These are phyloP conservation scores for Mohoua ochrocephala DNA, from an alignment of 2,113 vertebrate genomes.

Conservation along the genomic window DNA sequence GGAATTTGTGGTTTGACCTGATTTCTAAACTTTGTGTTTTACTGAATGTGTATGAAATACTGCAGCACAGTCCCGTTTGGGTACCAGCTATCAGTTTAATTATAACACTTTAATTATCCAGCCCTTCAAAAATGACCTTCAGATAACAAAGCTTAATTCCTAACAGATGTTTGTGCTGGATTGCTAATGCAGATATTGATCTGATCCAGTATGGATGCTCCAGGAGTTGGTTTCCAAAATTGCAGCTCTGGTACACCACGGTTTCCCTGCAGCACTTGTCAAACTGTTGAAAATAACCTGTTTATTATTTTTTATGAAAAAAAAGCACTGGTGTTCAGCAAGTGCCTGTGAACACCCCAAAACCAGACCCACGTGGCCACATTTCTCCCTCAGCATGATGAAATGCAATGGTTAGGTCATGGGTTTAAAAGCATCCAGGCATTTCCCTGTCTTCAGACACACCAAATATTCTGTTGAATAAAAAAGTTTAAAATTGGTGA, in stretches of 20 bases:
- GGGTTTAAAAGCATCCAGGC: neutral
- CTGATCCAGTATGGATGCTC: neutral
- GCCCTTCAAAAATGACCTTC: neutral
- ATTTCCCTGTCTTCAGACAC: neutral
- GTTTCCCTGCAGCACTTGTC: neutral
- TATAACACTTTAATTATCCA: neutral
- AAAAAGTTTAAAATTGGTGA: neutral
- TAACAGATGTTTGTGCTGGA: neutral
- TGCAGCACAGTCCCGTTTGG: neutral
- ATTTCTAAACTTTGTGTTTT: neutral
- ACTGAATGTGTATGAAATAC: neutral
- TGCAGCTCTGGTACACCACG: rapidly evolving
- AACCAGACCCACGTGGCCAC: neutral
- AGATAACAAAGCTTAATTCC: neutral
- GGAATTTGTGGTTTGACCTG: neutral
- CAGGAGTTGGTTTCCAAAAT: neutral
- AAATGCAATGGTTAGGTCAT: neutral
- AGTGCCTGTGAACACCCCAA: neutral
- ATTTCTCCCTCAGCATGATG: neutral
- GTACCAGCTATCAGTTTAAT: neutral
- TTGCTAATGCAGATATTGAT: neutral
- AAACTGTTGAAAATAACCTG: neutral
- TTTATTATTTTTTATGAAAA: neutral
- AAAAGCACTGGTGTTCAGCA: neutral
- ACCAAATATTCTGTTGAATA: neutral